These are phyloP conservation scores for Drosophila nr. perissopoda DNA, from an alignment of 2,888 invertebrate genomes.

Conservation along the genomic window DNA sequence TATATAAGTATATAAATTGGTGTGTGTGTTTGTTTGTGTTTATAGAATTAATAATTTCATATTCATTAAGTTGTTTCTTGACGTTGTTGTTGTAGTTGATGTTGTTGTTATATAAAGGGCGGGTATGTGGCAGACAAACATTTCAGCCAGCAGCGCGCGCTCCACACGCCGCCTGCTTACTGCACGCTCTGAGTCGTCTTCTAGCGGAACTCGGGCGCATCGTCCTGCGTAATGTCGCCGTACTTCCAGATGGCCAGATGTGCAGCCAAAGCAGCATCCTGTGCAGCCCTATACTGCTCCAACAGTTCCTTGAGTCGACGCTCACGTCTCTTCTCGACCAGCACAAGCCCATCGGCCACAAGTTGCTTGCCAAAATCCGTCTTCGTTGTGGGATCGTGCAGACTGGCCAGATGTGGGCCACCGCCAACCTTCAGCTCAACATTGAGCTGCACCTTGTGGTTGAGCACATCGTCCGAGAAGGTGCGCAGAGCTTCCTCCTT, in stretches of 20 bases:
- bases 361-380: slow-evolving; percentile 89
- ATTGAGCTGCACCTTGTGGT: slow-evolving; percentile 92
- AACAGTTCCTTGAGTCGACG: slow-evolving; percentile 92
- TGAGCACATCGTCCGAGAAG: slow-evolving; percentile 88
- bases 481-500: slow-evolving; percentile 90
- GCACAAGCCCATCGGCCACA: slow-evolving; percentile 93
- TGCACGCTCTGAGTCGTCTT: slow-evolving; percentile 60
- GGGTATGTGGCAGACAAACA: slow-evolving; percentile 85
- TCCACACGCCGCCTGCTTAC: slow-evolving; percentile 68
- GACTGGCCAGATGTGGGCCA: slow-evolving; percentile 82
- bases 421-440: slow-evolving; percentile 89
- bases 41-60: slow-evolving; percentile 78
- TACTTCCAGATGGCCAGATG: slow-evolving; percentile 98
- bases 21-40: slow-evolving; percentile 23
- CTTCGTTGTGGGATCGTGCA: slow-evolving; percentile 83
- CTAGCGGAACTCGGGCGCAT: slow-evolving; percentile 85
- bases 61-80: slow-evolving; percentile 65
- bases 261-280: slow-evolving; percentile 93
- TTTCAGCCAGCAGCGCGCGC: slow-evolving; percentile 73
- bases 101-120: slow-evolving; percentile 83
- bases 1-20: slow-evolving; percentile 42
- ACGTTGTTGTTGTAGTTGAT: slow-evolving; percentile 65
- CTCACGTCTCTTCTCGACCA: slow-evolving; percentile 93
- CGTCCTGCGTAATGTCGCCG: slow-evolving; percentile 92
- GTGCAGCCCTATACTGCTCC: slow-evolving; percentile 93